phyloP scores from a whole-genome alignment of 2,797 vertebrate genomes.

The Acanthurus tractus region DNA sequence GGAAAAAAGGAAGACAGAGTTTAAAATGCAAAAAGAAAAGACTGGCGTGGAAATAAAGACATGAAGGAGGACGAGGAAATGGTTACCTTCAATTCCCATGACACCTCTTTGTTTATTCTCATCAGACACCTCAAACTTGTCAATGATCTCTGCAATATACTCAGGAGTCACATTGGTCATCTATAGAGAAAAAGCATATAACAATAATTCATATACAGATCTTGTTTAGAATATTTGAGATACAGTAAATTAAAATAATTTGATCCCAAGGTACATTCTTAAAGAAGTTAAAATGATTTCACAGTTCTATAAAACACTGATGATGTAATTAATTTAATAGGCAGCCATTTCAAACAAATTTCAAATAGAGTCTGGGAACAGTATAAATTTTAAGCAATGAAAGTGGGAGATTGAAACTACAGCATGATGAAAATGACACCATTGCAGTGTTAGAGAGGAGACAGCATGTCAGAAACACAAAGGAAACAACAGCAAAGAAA shows the following conservation, averaged over 20 bases:
- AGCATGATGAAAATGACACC: conserved; percentile 41
- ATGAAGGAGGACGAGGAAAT: background rate
- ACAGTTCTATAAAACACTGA: conserved; percentile 4
- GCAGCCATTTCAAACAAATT: conserved; percentile 20
- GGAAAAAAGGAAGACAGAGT: background rate
- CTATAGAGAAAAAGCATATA: conserved; percentile 74
- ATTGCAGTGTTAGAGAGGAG: conserved; percentile 13
- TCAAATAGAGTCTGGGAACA: conserved; percentile 4
- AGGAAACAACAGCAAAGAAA: conserved; percentile 24
- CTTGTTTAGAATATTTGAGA: background rate
- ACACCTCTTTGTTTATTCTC: conserved; percentile 93
- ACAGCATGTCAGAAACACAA: conserved; percentile 30
- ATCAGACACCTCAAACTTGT: conserved; percentile 94
- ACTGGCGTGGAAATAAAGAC: background rate
- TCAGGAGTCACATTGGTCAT: conserved; percentile 93
- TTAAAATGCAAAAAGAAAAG: background rate
- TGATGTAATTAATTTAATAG: conserved; percentile 15
- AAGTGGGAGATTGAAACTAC: conserved; percentile 9
- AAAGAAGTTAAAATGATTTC: background rate
- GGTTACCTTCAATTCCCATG: conserved; percentile 95
- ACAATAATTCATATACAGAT: background rate
- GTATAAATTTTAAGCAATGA: background rate
- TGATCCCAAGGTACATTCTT: background rate
- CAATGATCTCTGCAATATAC: conserved; percentile 92
- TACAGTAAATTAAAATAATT: background rate